phyloP scores from a whole-genome alignment of 2,888 invertebrate genomes.

The Dicyrtomina minuta region DNA sequence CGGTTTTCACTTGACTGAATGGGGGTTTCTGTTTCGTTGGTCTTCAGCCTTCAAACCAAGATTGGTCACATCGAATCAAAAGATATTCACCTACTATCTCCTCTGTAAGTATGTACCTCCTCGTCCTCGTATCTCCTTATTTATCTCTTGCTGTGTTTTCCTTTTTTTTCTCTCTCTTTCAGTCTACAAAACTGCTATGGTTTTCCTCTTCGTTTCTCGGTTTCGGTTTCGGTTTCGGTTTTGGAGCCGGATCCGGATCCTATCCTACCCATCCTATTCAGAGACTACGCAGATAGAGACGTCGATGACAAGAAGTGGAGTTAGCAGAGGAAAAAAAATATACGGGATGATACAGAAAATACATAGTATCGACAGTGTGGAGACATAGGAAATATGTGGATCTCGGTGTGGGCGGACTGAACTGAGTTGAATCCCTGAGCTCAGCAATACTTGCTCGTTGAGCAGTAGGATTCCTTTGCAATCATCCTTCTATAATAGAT shows the following conservation, averaged over 20 bases:
- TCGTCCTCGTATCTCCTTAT: neutral
- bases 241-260: no score
- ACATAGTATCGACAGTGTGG: neutral
- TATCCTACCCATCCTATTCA: no score
- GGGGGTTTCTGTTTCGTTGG: conserved; percentile 25
- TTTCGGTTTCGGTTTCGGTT: neutral
- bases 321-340: neutral
- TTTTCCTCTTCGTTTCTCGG: no score
- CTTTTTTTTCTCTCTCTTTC: neutral
- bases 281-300: no score
- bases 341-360: neutral
- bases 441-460: no score
- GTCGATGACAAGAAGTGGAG: neutral
- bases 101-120: conserved; percentile 1
- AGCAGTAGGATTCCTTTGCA: no score
- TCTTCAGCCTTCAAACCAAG: conserved; percentile 22
- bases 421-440: no score
- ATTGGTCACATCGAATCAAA: conserved; percentile 28
- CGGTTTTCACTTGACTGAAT: conserved; percentile 33
- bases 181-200: neutral
- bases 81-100: conserved; percentile 26
- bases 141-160: neutral
- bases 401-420: no score
- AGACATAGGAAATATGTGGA: no score
- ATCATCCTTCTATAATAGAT: no score